These are phyloP conservation scores for Setipinna tenuifilis DNA, from an alignment of 2,797 vertebrate genomes.

Conservation along the genomic window DNA sequence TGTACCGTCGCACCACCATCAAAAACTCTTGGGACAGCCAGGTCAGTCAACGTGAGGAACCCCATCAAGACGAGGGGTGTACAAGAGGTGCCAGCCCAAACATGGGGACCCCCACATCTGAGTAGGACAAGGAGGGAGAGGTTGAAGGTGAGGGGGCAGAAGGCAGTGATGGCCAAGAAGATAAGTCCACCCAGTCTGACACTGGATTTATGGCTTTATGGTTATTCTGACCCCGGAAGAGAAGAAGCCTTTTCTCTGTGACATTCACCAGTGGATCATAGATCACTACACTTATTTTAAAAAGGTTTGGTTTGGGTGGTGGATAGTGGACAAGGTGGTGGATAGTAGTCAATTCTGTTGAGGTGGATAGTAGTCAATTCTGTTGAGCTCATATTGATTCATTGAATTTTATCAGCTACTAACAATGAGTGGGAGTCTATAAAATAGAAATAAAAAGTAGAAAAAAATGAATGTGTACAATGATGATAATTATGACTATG, in stretches of 20 bases:
- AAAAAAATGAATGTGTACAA: background rate
- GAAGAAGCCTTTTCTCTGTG: slow-evolving; percentile 83
- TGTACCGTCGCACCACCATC: slow-evolving; percentile 43
- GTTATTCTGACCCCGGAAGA: slow-evolving; percentile 81
- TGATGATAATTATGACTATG: too few relatives aligned
- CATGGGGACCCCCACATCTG: slow-evolving; percentile 53
- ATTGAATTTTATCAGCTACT: background rate
- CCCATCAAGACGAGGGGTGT: slow-evolving; percentile 15
- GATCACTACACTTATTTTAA: slow-evolving; percentile 84
- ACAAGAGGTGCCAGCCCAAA: slow-evolving; percentile 38
- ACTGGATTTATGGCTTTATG: slow-evolving; percentile 81
- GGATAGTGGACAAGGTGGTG: background rate
- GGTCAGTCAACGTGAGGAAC: slow-evolving; percentile 55
- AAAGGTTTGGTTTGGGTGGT: slow-evolving; percentile 72
- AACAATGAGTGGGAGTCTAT: background rate
- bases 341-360: background rate
- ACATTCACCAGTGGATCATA: slow-evolving; percentile 91
- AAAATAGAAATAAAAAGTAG: background rate
- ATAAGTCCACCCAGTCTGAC: slow-evolving; percentile 83
- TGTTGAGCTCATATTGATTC: background rate
- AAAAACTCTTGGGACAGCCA: slow-evolving; percentile 44
- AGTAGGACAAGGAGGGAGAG: slow-evolving; percentile 46
- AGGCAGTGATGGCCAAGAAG: slow-evolving; percentile 57
- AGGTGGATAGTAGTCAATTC: background rate
- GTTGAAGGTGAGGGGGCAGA: slow-evolving; percentile 57